phyloP scores from a whole-genome alignment of 2,797 vertebrate species.

The Cyprinodon diabolis region DNA sequence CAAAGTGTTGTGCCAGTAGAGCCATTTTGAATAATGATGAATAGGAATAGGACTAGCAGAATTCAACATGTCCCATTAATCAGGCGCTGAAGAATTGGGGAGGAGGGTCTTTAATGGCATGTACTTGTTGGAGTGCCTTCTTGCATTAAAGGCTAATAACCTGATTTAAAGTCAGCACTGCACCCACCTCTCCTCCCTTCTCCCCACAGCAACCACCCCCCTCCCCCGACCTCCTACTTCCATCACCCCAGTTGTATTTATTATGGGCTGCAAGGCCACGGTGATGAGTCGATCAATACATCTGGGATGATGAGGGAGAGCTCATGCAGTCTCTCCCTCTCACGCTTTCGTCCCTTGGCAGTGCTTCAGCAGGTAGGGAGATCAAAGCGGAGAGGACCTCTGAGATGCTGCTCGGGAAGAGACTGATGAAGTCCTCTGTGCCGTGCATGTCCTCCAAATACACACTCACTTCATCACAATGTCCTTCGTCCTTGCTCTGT shows the following conservation, averaged over 20 bases:
- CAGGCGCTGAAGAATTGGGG: constrained; percentile 48
- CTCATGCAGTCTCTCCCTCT: constrained; percentile 64
- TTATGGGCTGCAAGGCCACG: constrained; percentile 77
- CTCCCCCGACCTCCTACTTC: constrained; percentile 26
- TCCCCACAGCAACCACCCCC: background rate
- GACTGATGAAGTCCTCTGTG: constrained; percentile 76
- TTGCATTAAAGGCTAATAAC: constrained; percentile 73
- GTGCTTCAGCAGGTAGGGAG: constrained; percentile 77
- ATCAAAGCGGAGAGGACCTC: constrained; percentile 76
- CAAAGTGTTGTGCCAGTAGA: constrained; percentile 10
- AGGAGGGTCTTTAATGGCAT: constrained; percentile 62
- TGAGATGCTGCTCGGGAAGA: constrained; percentile 72
- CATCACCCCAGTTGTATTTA: constrained; percentile 79
- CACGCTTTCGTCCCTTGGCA: constrained; percentile 69
- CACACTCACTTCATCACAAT: constrained; percentile 71
- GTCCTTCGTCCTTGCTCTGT: constrained; percentile 74
- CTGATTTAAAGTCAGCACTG: constrained; percentile 64
- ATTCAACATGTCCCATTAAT: constrained; percentile 61
- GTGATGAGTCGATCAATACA: constrained; percentile 81
- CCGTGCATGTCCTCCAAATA: constrained; percentile 75
- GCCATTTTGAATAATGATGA: constrained; percentile 54
- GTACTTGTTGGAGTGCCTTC: constrained; percentile 60
- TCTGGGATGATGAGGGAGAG: constrained; percentile 78
- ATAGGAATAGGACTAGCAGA: constrained; percentile 41
- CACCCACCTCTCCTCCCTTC: constrained; percentile 20